Conservation (phyloP, 35 echinoderm and acorn worm species). For the Heliocidaris erythrogramma region DNA sequence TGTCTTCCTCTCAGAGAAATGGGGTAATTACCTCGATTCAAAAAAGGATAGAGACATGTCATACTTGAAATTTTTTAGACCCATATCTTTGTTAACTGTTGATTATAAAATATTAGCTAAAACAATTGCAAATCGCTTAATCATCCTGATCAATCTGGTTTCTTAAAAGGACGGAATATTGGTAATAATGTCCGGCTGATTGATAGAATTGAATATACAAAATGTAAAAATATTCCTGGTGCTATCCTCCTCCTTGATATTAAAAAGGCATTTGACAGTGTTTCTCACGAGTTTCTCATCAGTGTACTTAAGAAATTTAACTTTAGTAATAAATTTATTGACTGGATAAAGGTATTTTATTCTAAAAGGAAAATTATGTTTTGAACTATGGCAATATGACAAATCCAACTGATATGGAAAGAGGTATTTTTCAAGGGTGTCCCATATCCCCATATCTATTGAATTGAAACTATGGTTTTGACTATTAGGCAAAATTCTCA, state of each 20-base stretch:
- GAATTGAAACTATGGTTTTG: background rate
- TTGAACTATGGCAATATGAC: background rate
- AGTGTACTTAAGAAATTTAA: background rate
- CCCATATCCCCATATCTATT: too few relatives aligned
- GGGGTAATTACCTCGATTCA: background rate
- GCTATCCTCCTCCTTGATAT: background rate
- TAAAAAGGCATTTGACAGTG: slow-evolving; percentile 5
- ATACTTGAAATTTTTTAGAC: background rate
- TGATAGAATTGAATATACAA: background rate
- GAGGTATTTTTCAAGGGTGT: too few relatives aligned
- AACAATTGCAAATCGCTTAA: too few relatives aligned
- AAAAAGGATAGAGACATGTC: too few relatives aligned
- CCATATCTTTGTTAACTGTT: too few relatives aligned
- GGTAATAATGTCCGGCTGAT: background rate
- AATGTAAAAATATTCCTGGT: background rate
- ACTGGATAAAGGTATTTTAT: background rate
- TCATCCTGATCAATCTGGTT: background rate
- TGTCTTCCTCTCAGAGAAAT: background rate
- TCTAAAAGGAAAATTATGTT: too few relatives aligned
- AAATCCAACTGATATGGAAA: too few relatives aligned
- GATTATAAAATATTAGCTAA: too few relatives aligned
- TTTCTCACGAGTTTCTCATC: background rate
- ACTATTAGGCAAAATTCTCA: slow-evolving; percentile 1
- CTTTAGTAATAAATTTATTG: slow-evolving; percentile 13
- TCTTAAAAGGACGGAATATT: slow-evolving; percentile 5